A percentile compares a stretch with the other conserved stretches of the same genome.
These are phyloP conservation scores for Lottia gigantea DNA, from an alignment of 2,888 invertebrate genomes.

Conservation along the genomic window DNA sequence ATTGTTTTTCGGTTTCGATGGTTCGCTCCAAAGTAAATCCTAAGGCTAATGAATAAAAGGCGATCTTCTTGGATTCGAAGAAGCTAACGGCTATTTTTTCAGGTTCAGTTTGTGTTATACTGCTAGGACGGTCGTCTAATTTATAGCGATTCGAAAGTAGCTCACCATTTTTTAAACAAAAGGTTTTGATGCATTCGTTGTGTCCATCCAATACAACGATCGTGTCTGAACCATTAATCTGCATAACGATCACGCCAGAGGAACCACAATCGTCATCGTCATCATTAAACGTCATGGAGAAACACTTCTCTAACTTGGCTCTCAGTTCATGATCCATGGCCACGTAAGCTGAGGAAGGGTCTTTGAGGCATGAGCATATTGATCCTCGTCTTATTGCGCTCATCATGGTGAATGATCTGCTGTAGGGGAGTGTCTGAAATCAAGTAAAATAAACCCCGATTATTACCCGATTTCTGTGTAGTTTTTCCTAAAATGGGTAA, in stretches of 20 bases:
- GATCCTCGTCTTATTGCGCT: background rate
- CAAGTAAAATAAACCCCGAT: too few relatives aligned
- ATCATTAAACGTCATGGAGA: background rate
- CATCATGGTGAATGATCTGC: background rate
- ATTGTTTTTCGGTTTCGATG: background rate
- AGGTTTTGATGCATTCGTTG: constrained; percentile 1
- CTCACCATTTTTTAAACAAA: background rate
- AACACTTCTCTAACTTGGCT: constrained; percentile 1
- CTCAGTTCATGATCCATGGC: background rate
- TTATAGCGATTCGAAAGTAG: background rate
- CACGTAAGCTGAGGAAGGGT: background rate
- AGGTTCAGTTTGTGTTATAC: background rate
- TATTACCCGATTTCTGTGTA: too few relatives aligned
- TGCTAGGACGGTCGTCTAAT: background rate
- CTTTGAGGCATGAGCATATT: background rate
- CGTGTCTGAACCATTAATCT: background rate
- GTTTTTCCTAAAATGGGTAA: too few relatives aligned
- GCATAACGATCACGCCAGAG: background rate
- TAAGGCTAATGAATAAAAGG: background rate
- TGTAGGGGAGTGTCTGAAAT: too few relatives aligned
- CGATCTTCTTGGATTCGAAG: background rate
- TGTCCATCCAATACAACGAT: background rate
- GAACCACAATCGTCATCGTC: constrained; percentile 4
- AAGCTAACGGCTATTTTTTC: background rate
- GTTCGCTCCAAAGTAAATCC: background rate